These are phyloP conservation scores for Halcyon malimbica DNA, from an alignment of 2,113 vertebrate species.

Conservation along the genomic window DNA sequence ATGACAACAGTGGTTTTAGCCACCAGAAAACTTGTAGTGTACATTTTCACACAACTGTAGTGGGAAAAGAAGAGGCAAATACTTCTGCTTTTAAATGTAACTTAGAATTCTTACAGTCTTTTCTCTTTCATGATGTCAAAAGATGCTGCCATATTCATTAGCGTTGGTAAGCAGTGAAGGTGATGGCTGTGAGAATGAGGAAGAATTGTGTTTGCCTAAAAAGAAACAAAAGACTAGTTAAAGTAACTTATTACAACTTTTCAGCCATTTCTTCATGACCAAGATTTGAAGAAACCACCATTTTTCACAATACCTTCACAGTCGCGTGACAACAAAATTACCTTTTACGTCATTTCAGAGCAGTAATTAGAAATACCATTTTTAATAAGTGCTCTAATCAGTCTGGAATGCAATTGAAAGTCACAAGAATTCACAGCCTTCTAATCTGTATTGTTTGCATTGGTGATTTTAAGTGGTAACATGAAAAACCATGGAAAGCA, in stretches of 20 bases:
- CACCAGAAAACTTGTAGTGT: not conserved
- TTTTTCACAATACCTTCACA: not conserved
- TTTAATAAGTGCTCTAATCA: not conserved
- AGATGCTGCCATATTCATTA: constrained; percentile 98
- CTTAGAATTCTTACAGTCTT: constrained; percentile 84
- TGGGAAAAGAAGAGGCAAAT: not conserved
- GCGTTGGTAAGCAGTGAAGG: constrained; percentile 94
- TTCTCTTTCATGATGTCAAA: constrained; percentile 97
- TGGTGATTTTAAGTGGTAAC: not conserved
- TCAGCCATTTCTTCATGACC: not conserved
- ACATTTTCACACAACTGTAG: not conserved
- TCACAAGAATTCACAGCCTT: not conserved
- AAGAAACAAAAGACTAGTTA: not conserved
- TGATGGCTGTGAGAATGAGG: constrained; percentile 98
- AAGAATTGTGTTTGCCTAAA: constrained; percentile 97
- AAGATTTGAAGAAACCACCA: not conserved
- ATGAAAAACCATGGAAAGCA: not conserved
- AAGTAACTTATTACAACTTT: not conserved
- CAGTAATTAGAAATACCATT: not conserved
- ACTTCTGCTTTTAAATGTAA: not conserved
- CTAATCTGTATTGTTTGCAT: not conserved
- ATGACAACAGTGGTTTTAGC: not conserved
- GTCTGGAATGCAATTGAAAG: not conserved
- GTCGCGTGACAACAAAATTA: not conserved
- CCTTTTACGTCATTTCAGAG: not conserved